Conservation (phyloP, 53 echinoderm and acorn worm species). For the Echinarachnius parma region DNA sequence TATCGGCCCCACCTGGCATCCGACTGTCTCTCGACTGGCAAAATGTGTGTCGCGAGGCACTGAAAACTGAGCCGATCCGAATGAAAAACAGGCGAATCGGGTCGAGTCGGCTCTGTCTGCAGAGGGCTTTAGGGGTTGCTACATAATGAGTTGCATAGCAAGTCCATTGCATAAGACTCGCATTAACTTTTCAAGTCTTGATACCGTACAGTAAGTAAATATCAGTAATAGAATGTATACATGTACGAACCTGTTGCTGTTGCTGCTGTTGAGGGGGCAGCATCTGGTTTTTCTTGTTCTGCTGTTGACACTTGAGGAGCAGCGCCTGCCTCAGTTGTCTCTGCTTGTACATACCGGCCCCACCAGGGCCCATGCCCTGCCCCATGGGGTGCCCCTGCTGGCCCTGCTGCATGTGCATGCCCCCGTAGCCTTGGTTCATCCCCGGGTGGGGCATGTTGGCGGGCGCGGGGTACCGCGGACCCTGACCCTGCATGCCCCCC, state of each 20-base stretch:
- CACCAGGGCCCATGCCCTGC: constrained; percentile 41
- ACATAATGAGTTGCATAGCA: too few relatives aligned
- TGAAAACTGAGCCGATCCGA: too few relatives aligned
- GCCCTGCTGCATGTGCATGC: constrained; percentile 40
- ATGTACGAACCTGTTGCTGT: constrained; percentile 33
- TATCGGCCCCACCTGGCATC: too few relatives aligned
- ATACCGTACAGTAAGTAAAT: too few relatives aligned
- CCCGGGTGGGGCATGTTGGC: constrained; percentile 25
- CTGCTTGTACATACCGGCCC: constrained; percentile 38
- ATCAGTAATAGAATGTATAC: too few relatives aligned
- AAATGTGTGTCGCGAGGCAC: too few relatives aligned
- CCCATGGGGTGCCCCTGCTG: constrained; percentile 61
- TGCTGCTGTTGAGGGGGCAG: constrained; percentile 53
- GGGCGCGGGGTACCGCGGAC: constrained; percentile 36
- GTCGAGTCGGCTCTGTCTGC: too few relatives aligned
- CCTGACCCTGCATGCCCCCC: constrained; percentile 34
- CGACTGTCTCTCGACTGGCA: too few relatives aligned
- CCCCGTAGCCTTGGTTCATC: background rate
- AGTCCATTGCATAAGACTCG: too few relatives aligned
- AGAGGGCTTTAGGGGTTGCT: too few relatives aligned
- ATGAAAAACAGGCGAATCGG: too few relatives aligned
- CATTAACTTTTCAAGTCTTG: too few relatives aligned
- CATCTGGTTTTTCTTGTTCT: constrained; percentile 56
- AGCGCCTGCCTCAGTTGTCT: constrained; percentile 56
- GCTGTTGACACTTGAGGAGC: constrained; percentile 48